Base-by-base conservation (phyloP, 2,113 vertebrate species). In the Scartelaos histophorus region DNA sequence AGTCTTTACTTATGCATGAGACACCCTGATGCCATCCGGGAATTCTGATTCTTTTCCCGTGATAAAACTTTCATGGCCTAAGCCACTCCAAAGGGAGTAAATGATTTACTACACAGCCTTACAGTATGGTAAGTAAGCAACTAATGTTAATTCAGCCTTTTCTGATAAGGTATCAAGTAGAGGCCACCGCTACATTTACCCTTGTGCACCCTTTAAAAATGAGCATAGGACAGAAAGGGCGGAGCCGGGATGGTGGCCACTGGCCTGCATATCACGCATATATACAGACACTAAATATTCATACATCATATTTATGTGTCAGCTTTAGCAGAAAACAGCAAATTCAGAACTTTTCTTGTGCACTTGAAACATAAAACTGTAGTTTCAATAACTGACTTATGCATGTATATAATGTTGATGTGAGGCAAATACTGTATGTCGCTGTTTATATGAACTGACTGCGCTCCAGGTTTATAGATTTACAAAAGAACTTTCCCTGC, bases 11-110 rank as follows among this genome's bases (percentile, higher is more conserved):
- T 85, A 93, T 93, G 90, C 86, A 93, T 91, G 86, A 89, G 88
- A 84, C 89, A 83, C 86, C 86, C 84, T 60, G 69, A 80, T 83
- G 67, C 81, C 78, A 83, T 87, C 88, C 73, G 69, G 87, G 86
- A 90, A 89, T 88, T 89, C 89, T 89, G 86, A 91, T 91, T 90
- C 86, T 90, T 90, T 90, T 89, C 88, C 89, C 76, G 83, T 61
- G 47, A 91, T 92, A 85, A 91, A 92, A 92, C 75, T 91, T 92
- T 87, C 89, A 91, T 91, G 86, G 78, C 35, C 78, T 69, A 16
- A 72, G 75, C 84, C 89, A 90, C 90, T 87, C 83, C 67, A 46
- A 88, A 78, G 86, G 88, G 85, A 90, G 78, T 90, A 85, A 90
- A 90, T 90, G 85, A 91, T 91, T 90, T 82, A 92, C 82, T 79